phyloP scores from a whole-genome alignment of 2,888 invertebrate genomes.

The Apamea monoglypha region DNA sequence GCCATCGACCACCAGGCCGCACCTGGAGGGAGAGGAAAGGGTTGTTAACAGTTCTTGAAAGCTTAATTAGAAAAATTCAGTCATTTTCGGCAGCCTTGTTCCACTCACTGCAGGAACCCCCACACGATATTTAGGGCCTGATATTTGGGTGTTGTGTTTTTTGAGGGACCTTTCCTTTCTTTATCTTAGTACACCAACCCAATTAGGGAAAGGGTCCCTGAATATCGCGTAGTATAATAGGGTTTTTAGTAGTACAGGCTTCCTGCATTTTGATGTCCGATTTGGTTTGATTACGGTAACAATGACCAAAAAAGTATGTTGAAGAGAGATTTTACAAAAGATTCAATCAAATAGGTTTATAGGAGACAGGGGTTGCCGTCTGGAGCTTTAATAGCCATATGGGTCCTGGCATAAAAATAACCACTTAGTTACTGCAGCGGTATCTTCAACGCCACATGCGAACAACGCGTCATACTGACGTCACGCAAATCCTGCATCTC shows the following conservation, averaged over 20 bases:
- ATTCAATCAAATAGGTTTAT: no score
- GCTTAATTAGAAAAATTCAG: not conserved
- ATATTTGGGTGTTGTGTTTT: not conserved
- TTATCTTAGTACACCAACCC: not conserved
- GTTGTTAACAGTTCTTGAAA: not conserved
- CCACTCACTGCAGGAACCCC: no score
- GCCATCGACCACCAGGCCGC: conserved; percentile 98
- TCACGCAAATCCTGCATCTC: no score
- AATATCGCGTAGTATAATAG: not conserved
- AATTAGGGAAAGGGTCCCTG: not conserved
- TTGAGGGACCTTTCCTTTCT: no score
- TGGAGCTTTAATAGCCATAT: not conserved
- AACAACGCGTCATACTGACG: no score
- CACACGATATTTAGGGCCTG: no score
- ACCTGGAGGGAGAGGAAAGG: conserved; percentile 86
- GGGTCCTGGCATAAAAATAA: not conserved
- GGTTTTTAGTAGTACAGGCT: no score
- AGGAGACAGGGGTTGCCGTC: not conserved
- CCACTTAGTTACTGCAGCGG: no score
- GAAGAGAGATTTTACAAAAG: not conserved
- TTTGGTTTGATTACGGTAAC: not conserved
- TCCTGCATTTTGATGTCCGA: not conserved
- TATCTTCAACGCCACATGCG: no score
- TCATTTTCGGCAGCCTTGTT: no score
- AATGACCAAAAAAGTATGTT: not conserved